Conservation (phyloP, 2,888 invertebrate genomes). For the Podabrus alpinus region DNA sequence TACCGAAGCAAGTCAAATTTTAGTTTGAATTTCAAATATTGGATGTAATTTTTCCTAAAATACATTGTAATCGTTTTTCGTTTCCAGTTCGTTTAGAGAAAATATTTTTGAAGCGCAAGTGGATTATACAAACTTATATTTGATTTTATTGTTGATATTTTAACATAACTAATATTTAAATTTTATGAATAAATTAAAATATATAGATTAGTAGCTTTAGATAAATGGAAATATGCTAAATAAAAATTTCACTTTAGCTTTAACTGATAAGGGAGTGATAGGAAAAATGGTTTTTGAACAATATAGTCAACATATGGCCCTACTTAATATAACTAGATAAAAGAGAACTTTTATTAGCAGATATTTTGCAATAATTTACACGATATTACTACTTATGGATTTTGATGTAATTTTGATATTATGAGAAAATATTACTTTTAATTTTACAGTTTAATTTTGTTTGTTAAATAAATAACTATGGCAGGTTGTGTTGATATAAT, state of each 20-base stretch:
- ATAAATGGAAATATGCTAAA: not conserved
- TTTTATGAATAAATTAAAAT: not conserved
- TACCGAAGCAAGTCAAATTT: too few species aligned
- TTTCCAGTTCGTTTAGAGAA: too few species aligned
- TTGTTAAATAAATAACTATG: not conserved
- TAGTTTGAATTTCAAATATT: too few species aligned
- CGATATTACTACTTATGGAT: not conserved
- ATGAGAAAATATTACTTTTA: not conserved
- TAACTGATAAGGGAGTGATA: not conserved
- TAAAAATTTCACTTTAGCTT: not conserved
- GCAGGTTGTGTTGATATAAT: too few species aligned
- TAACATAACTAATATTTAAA: not conserved
- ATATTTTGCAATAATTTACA: not conserved
- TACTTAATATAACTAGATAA: not conserved
- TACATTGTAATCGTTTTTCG: too few species aligned
- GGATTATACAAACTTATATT: not conserved
- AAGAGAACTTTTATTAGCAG: not conserved
- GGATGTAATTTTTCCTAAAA: too few species aligned
- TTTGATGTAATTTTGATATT: not conserved
- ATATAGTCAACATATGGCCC: not conserved
- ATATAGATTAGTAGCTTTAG: not conserved
- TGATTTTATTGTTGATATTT: not conserved
- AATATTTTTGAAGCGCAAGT: not conserved
- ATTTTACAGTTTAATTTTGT: not conserved
- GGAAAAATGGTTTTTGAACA: conserved; percentile 1